phyloP scores from a whole-genome alignment of 2,797 vertebrate species.

The Cryptoblepharus egeriae region DNA sequence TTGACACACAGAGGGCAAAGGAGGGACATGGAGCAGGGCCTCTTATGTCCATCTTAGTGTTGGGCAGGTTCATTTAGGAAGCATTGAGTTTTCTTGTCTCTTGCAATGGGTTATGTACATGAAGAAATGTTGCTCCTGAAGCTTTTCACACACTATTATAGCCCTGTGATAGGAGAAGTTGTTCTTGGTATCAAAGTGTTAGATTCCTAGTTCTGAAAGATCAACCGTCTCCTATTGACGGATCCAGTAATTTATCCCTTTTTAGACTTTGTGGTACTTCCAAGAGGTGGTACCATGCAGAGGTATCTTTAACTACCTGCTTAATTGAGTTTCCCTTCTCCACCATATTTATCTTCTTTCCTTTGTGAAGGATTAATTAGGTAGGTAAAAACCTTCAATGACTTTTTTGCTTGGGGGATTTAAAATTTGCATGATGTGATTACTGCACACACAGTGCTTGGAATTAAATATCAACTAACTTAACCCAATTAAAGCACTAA shows the following conservation, averaged over 20 bases:
- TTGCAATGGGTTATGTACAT: neutral
- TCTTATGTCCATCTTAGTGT: no score
- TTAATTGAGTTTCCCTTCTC: constrained; percentile 33
- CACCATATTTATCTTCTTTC: constrained; percentile 25
- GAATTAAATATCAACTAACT: constrained; percentile 50
- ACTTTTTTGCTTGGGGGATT: constrained; percentile 46
- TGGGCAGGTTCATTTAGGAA: no score
- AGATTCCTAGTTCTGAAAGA: neutral
- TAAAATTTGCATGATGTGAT: constrained; percentile 49
- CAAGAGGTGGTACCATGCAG: constrained; percentile 39
- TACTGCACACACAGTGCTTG: constrained; percentile 20
- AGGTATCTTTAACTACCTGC: constrained; percentile 48
- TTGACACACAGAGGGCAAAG: no score
- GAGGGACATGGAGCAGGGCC: no score
- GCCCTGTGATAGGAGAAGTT: neutral
- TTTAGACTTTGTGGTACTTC: neutral
- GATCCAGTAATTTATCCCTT: neutral
- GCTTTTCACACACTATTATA: neutral
- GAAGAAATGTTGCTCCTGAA: neutral
- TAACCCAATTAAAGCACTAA: constrained; percentile 42
- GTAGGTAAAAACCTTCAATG: constrained; percentile 16
- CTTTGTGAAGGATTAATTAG: constrained; percentile 46
- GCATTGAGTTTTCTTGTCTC: neutral
- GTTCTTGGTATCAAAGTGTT: neutral
- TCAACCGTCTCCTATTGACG: neutral